A percentile compares a stretch with the other conserved stretches of the same genome.
phyloP scores from a whole-genome alignment of 2,888 invertebrate species.

The Cephus runcator region DNA sequence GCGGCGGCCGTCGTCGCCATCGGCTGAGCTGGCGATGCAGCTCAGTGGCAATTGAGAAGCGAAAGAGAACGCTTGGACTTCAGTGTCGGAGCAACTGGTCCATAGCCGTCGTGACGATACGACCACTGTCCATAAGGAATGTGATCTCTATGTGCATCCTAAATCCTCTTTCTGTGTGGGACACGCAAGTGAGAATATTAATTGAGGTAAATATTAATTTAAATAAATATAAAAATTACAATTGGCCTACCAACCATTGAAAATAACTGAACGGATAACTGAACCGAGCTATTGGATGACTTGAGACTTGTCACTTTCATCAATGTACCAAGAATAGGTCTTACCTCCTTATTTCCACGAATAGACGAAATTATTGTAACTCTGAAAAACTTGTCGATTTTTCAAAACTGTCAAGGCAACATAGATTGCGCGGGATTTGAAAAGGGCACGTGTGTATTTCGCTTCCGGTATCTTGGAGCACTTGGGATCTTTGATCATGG shows the following conservation, averaged over 20 bases:
- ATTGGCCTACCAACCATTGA: background rate
- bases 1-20: background rate
- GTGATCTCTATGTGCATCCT: conserved; percentile 50
- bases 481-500: background rate
- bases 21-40: conserved; percentile 5
- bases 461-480: background rate
- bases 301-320: background rate
- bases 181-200: conserved; percentile 32
- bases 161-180: conserved; percentile 38
- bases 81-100: conserved; percentile 63
- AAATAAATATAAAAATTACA: background rate
- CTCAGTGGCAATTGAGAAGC: conserved; percentile 36
- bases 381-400: background rate
- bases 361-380: background rate
- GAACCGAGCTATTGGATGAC: background rate
- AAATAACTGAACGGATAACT: background rate
- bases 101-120: conserved; percentile 41
- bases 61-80: conserved; percentile 49
- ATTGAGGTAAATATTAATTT: conserved; percentile 23
- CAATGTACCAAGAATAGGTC: background rate
- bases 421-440: background rate
- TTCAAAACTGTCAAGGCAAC: background rate
- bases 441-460: background rate
- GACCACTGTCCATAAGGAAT: conserved; percentile 50
- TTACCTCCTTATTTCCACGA: background rate